Evolutionary conservation across 2,113 vertebrate species (phyloP).

Genomic region (Perccottus glenii): DNA sequence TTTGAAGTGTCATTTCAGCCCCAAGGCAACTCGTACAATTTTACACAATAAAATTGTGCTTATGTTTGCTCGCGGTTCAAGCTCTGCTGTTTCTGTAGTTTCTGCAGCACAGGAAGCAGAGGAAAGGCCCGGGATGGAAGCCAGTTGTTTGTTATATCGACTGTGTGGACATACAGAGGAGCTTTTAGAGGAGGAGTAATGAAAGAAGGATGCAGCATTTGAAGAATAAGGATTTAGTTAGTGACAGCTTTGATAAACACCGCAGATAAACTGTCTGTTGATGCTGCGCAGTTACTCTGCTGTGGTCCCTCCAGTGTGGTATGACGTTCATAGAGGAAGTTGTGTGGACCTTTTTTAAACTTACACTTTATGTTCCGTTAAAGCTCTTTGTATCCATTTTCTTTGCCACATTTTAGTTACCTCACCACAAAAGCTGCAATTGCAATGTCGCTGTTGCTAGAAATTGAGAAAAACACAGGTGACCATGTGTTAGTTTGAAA

Average conservation of each 20-base stretch:
- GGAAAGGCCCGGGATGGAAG: not conserved
- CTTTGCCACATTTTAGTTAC: too few relatives aligned
- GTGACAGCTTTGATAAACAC: slow-evolving; percentile 36
- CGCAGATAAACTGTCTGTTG: slow-evolving; percentile 3
- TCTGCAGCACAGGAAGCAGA: slow-evolving; percentile 27
- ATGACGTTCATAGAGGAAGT: not conserved
- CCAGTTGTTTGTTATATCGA: slow-evolving; percentile 1
- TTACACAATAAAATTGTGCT: not conserved
- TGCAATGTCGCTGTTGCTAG: too few relatives aligned
- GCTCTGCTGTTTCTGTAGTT: slow-evolving; percentile 29
- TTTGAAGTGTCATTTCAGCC: not conserved
- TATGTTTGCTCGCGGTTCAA: slow-evolving; percentile 3
- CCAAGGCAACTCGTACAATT: not conserved
- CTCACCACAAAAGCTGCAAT: too few relatives aligned
- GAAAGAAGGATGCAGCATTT: slow-evolving; percentile 17
- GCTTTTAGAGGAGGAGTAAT: not conserved
- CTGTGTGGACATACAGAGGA: slow-evolving; percentile 14
- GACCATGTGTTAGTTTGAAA: too few relatives aligned
- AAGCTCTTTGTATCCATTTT: not conserved
- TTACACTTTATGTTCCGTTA: not conserved
- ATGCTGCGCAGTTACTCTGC: not conserved
- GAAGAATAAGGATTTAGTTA: slow-evolving; percentile 9
- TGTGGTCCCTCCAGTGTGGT: slow-evolving; percentile 1
- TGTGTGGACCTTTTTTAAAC: not conserved
- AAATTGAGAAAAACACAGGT: too few relatives aligned